phyloP scores from a whole-genome alignment of 2,888 invertebrate species.

The Leistus spinibarbis region DNA sequence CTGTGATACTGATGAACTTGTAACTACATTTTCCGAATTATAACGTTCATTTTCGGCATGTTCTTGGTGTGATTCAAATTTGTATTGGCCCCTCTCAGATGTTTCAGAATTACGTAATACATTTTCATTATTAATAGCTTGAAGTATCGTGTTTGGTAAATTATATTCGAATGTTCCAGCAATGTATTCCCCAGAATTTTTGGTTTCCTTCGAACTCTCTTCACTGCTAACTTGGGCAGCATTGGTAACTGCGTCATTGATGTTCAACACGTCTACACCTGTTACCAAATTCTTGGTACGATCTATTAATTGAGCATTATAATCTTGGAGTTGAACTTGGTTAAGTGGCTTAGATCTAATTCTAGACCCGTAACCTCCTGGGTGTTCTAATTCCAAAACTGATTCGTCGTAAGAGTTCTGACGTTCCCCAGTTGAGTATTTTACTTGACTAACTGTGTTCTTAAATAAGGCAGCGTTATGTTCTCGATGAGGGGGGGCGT shows the following conservation, averaged over 20 bases:
- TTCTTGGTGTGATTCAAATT: neutral
- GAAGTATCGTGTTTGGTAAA: neutral
- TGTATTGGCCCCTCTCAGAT: neutral
- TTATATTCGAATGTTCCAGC: slow-evolving; percentile 29
- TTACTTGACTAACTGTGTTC: slow-evolving; percentile 23
- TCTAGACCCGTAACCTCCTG: slow-evolving; percentile 40
- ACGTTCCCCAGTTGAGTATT: slow-evolving; percentile 13
- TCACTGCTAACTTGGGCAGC: neutral
- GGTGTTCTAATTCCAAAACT: slow-evolving; percentile 34
- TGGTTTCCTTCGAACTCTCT: neutral
- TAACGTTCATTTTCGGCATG: neutral
- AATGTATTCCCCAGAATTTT: slow-evolving; percentile 15
- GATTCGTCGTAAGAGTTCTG: slow-evolving; percentile 35
- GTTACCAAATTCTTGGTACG: slow-evolving; percentile 67
- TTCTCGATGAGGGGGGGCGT: neutral
- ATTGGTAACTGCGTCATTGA: slow-evolving; percentile 60
- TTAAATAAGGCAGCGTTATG: slow-evolving; percentile 25
- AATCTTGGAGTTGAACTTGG: neutral
- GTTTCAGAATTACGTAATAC: neutral
- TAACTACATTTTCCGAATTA: neutral
- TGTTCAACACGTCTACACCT: slow-evolving; percentile 68
- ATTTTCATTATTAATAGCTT: neutral
- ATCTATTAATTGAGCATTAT: slow-evolving; percentile 61
- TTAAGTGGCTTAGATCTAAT: slow-evolving; percentile 24
- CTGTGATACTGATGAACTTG: neutral